Percentiles rank a stretch among this genome's conserved stretches.
Conservation (phyloP, 2,797 vertebrate species). For the Mareca strepera region DNA sequence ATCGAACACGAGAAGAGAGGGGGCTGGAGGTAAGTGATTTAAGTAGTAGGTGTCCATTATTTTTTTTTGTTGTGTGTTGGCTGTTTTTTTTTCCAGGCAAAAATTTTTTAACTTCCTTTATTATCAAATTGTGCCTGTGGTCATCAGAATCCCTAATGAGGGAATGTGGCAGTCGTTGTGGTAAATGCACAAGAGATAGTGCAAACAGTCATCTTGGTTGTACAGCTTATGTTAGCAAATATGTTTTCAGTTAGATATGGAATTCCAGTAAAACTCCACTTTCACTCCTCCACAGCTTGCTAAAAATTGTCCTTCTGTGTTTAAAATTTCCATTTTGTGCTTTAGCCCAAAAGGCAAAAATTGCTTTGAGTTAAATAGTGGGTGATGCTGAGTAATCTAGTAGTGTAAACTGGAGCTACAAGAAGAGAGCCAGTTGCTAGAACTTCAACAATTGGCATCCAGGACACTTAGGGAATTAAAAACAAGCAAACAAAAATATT, state of each 20-base stretch:
- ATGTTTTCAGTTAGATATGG: not conserved
- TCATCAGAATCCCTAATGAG: not conserved
- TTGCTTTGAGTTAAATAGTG: not conserved
- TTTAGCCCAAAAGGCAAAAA: not conserved
- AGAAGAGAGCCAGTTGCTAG: not conserved
- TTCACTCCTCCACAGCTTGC: not conserved
- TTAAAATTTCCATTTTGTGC: not conserved
- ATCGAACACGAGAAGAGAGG: constrained; percentile 93
- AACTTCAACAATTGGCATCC: not conserved
- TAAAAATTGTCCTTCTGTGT: not conserved
- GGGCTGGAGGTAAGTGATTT: constrained; percentile 87
- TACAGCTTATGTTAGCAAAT: not conserved
- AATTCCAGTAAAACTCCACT: not conserved
- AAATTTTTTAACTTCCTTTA: not conserved
- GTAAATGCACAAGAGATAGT: not conserved
- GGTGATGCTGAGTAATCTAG: not conserved
- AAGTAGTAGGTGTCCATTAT: not conserved
- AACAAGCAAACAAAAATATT: not conserved
- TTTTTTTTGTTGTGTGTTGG: not conserved
- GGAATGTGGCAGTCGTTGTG: not conserved
- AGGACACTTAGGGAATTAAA: not conserved
- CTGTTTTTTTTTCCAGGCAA: not conserved
- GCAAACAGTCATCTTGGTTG: not conserved
- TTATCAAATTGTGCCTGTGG: not conserved
- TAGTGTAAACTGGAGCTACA: not conserved